Percentiles rank a stretch among this genome's conserved stretches.
Conservation (phyloP, 2,113 vertebrate genomes). For the Naja naja region DNA sequence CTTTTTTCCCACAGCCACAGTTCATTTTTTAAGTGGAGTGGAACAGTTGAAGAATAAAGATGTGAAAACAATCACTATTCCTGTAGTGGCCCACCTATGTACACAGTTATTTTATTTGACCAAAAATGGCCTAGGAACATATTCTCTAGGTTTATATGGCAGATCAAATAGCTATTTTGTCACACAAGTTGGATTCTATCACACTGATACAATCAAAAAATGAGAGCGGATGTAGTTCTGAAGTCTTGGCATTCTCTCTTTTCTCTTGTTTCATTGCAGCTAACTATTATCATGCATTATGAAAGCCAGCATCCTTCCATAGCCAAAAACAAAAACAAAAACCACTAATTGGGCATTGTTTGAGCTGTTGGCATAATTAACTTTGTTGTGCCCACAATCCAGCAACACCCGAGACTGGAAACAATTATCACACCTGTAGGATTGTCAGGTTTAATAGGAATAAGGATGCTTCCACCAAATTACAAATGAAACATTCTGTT, state of each 20-base stretch:
- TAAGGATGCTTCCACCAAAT: background rate
- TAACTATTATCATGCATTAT: background rate
- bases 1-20: background rate
- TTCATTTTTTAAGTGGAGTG: background rate
- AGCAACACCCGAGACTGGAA: background rate
- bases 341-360: background rate
- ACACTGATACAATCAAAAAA: background rate
- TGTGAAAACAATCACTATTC: background rate
- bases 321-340: background rate
- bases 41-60: background rate
- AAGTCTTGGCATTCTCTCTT: background rate
- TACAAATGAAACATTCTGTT: background rate
- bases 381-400: background rate
- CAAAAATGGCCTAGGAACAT: background rate
- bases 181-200: background rate
- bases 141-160: background rate
- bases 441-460: background rate
- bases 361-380: background rate
- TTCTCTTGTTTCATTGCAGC: background rate
- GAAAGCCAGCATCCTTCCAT: background rate
- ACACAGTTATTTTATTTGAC: background rate
- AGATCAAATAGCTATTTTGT: background rate
- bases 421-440: background rate
- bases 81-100: background rate
- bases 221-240: background rate